Conservation (phyloP, 1,140 invertebrate species). For the Ridgeia piscesae region DNA sequence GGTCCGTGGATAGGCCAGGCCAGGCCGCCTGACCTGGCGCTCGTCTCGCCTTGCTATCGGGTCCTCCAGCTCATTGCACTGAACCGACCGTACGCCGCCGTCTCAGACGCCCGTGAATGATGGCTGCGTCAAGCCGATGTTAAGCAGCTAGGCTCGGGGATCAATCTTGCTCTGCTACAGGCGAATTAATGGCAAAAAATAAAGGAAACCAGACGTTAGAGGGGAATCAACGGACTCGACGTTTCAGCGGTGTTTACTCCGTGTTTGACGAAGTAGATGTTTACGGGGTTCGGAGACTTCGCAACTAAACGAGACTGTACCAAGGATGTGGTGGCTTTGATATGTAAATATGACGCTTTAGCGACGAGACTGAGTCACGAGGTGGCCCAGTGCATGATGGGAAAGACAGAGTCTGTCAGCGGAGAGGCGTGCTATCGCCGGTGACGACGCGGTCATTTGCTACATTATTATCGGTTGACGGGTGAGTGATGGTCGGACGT, state of each 20-base stretch:
- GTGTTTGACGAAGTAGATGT: not conserved
- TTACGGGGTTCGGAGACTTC: not conserved
- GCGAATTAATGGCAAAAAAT: not conserved
- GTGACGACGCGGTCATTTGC: not conserved
- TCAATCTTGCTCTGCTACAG: not conserved
- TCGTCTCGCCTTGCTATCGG: not conserved
- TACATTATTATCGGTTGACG: not conserved
- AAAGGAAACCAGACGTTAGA: not conserved
- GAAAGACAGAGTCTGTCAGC: not conserved
- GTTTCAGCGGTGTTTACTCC: not conserved
- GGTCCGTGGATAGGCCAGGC: too few relatives aligned
- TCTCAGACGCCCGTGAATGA: not conserved
- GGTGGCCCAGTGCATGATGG: not conserved
- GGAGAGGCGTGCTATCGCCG: not conserved
- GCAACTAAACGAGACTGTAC: too few relatives aligned
- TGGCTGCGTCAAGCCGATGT: not conserved
- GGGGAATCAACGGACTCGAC: not conserved
- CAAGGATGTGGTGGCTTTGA: not conserved
- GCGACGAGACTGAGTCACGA: not conserved
- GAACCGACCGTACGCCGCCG: not conserved
- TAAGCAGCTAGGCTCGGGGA: not conserved
- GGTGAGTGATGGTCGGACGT: not conserved
- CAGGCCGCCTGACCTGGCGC: too few relatives aligned
- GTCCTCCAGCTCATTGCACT: not conserved
- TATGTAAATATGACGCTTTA: not conserved